phyloP scores from a whole-genome alignment of 2,888 invertebrate species.

The Drosophila antonietae region DNA sequence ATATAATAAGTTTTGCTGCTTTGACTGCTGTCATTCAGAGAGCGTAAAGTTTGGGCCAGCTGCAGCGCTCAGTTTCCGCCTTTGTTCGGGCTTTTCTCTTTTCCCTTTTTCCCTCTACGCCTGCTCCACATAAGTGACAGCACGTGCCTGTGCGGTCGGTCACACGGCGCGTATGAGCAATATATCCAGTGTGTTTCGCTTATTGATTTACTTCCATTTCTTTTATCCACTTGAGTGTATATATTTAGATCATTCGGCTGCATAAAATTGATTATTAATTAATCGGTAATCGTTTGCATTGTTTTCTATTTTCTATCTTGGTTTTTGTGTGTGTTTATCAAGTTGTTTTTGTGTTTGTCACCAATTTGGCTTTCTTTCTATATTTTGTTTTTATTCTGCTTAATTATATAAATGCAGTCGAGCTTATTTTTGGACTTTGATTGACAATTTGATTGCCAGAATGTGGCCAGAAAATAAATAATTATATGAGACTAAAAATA shows the following conservation, averaged over 20 bases:
- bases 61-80: conserved; percentile 24
- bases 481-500: background rate
- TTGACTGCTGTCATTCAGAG: conserved; percentile 49
- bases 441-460: conserved; percentile 18
- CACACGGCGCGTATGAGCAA: conserved; percentile 40
- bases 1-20: conserved; percentile 45
- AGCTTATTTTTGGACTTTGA: conserved; percentile 20
- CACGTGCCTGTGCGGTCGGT: conserved; percentile 22
- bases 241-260: conserved; percentile 22
- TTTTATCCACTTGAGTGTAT: background rate
- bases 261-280: conserved; percentile 50
- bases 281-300: conserved; percentile 11
- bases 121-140: background rate
- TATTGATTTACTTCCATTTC: conserved; percentile 43
- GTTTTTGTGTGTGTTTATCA: background rate
- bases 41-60: conserved; percentile 33
- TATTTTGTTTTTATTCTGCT: background rate
- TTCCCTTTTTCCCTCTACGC: background rate
- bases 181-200: conserved; percentile 12
- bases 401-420: conserved; percentile 3
- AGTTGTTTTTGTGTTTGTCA: conserved; percentile 11
- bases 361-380: background rate
- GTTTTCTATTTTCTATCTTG: background rate
- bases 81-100: background rate
- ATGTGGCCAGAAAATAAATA: background rate